A percentile compares a stretch with the other conserved stretches of the same genome.
phyloP scores from a whole-genome alignment of 2,888 invertebrate genomes.

The Cephus rjabovi region DNA sequence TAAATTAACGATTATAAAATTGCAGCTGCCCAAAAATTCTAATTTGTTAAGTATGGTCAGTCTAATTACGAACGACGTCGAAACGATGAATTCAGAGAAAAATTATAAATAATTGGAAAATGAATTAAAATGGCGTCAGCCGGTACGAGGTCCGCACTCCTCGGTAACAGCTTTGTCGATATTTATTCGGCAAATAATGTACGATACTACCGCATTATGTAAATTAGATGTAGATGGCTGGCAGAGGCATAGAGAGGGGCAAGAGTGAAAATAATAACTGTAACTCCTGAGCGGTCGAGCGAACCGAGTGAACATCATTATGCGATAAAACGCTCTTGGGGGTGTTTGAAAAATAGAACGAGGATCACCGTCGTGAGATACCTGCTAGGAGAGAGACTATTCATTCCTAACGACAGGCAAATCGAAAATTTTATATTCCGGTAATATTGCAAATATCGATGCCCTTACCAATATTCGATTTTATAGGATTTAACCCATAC shows the following conservation, averaged over 20 bases:
- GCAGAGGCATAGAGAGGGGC: neutral
- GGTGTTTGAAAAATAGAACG: constrained; percentile 12
- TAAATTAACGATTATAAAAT: neutral
- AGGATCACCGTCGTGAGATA: neutral
- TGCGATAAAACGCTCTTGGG: constrained; percentile 15
- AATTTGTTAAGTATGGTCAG: neutral
- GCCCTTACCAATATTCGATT: neutral
- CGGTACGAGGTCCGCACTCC: constrained; percentile 12
- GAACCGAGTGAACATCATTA: constrained; percentile 19
- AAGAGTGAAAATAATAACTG: constrained; percentile 19
- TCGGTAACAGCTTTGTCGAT: constrained; percentile 24
- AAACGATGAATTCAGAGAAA: neutral
- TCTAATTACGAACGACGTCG: neutral
- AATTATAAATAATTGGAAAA: constrained; percentile 13
- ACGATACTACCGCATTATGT: constrained; percentile 23
- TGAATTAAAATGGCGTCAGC: constrained; percentile 16
- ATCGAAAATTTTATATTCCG: neutral
- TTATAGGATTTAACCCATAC: neutral
- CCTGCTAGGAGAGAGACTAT: neutral
- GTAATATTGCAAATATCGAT: neutral
- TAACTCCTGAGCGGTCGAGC: constrained; percentile 17
- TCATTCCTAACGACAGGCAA: neutral
- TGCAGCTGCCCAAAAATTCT: neutral
- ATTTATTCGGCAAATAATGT: constrained; percentile 22
- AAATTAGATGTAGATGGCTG: constrained; percentile 17